Conservation (phyloP, 2,113 vertebrate genomes). For the Girardinichthys multiradiatus region DNA sequence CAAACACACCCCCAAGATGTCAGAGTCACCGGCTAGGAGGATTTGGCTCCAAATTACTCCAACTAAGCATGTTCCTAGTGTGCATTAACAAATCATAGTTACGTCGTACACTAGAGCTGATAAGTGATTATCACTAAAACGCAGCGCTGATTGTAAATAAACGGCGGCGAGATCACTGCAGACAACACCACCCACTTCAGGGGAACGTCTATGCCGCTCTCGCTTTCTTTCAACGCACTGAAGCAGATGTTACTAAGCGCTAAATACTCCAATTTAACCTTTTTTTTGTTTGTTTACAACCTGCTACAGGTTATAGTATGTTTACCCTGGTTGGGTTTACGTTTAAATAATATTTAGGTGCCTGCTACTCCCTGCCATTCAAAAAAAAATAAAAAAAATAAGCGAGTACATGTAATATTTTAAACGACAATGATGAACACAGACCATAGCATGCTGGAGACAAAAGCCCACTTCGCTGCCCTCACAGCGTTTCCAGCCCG, state of each 20-base stretch:
- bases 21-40: conserved; percentile 52
- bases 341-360: not conserved
- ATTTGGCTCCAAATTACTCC: conserved; percentile 41
- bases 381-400: not conserved
- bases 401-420: not conserved
- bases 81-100: conserved; percentile 3
- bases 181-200: conserved; percentile 57
- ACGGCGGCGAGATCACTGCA: conserved; percentile 21
- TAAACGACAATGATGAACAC: conserved; percentile 32
- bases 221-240: conserved; percentile 29
- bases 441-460: conserved; percentile 49
- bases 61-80: conserved; percentile 44
- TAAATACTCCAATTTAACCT: conserved; percentile 34
- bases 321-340: not conserved
- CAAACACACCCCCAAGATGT: conserved; percentile 78
- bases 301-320: conserved; percentile 2
- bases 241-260: conserved; percentile 37
- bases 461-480: conserved; percentile 76
- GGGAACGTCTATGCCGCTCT: conserved; percentile 29
- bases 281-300: not conserved
- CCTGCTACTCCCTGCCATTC: not conserved
- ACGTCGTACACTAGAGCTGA: not conserved
- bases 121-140: not conserved
- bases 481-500: conserved; percentile 54
- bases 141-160: conserved; percentile 31